A percentile compares a stretch with the other conserved stretches of the same genome.
phyloP scores from a whole-genome alignment of 2,113 vertebrate genomes.

The Tichodroma muraria region DNA sequence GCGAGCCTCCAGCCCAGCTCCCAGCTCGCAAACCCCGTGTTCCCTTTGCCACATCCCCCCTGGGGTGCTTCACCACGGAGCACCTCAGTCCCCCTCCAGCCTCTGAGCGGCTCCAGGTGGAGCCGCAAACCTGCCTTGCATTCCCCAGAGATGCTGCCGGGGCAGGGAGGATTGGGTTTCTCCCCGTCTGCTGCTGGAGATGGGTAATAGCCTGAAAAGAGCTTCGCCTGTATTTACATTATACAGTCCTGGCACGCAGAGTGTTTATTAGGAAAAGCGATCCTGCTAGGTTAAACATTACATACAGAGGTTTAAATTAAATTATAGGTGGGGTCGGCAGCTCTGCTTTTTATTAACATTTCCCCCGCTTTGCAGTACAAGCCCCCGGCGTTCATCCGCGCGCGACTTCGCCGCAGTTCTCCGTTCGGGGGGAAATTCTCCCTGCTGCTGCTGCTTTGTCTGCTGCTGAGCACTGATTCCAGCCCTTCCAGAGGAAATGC shows the following conservation, averaged over 20 bases:
- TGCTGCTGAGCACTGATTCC: not conserved
- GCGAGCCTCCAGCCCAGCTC: not conserved
- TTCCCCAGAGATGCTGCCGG: not conserved
- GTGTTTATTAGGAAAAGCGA: slow-evolving; percentile 16
- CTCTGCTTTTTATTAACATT: slow-evolving; percentile 27
- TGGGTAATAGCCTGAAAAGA: not conserved
- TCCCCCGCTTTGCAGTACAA: not conserved
- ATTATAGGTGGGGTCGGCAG: slow-evolving; percentile 24
- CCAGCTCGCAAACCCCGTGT: not conserved
- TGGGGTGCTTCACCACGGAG: not conserved
- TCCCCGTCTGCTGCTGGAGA: not conserved
- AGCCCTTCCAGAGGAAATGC: not conserved
- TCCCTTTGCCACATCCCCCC: not conserved
- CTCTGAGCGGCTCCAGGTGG: not conserved
- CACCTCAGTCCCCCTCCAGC: not conserved
- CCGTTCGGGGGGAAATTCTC: not conserved
- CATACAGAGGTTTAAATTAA: slow-evolving; percentile 22
- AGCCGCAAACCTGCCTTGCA: not conserved
- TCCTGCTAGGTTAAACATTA: slow-evolving; percentile 28
- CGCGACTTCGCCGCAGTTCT: fast-evolving
- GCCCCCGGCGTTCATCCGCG: not conserved
- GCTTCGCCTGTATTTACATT: slow-evolving; percentile 7
- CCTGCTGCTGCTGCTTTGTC: not conserved
- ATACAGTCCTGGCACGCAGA: not conserved
- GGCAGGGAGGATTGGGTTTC: not conserved